Evolutionary conservation across 2,888 invertebrate species (phyloP), one percentile per base, ranked within the genome.

Genomic region (Synanthedon vespiformis): DNA sequence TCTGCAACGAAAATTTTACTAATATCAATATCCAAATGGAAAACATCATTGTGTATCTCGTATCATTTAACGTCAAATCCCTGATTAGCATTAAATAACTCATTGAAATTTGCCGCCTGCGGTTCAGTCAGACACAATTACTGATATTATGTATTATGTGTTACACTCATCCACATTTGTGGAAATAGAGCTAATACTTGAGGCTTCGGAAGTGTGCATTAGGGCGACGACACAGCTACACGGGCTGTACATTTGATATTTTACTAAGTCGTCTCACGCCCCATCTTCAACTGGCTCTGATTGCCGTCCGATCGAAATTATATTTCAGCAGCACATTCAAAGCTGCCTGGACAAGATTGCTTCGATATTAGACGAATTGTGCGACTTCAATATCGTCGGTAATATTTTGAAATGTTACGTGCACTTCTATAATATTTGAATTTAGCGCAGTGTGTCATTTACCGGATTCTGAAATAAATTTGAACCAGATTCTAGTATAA

Each of bases 221-320:
- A 63, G 56, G 56, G 61, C 60, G 62, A 68, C 60, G 61, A 56
- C 58, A 58, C 34, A 61, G 61, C 61, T 63, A 63, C 67, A 66
- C 63, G 68, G 34, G 34, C 34, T 34, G 72, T 71, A 77, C 75
- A 76, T 79, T 80, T 80, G 77, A 82, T 82, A 84, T 83, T 80
- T 84, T 81, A 56, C 57, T 54, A 57, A 88, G 78, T 86, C 88
- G 66, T 64, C 80, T 85, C 88, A 88, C 88, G 88, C 85, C 74
- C 79, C 77, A 68, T 74, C 84, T 85, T 86, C 85, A 87, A 88
- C 88, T 75, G 84, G 64, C 72, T 74, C 81, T 88, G 88, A 88
- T 88, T 88, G 88, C 83, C 74, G 81, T 76, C 80, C 82, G 77
- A 88, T 87, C 85, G 83, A 77, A 87, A 88, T 87, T 85, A 88